Conservation (phyloP, 37 sponge, comb jelly and placozoan genomes). For the Agelas oroides region DNA sequence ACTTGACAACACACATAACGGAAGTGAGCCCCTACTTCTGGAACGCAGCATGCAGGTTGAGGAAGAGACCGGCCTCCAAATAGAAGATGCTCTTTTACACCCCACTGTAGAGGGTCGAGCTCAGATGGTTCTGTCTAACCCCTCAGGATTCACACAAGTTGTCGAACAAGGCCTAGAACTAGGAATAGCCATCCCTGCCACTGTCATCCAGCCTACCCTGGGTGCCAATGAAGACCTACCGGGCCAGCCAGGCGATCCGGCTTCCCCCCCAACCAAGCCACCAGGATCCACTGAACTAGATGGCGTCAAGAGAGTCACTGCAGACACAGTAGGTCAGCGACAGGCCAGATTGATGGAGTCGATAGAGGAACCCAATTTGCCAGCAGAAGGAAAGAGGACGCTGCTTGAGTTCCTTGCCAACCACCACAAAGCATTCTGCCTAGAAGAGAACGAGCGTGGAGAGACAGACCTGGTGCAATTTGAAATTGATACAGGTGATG, state of each 20-base stretch:
- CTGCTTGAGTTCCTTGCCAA: not conserved
- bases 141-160: not conserved
- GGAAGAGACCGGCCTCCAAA: not conserved
- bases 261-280: too few relatives aligned
- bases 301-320: not conserved
- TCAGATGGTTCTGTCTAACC: slow-evolving; percentile 27
- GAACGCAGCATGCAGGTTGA: too few relatives aligned
- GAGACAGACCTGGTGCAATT: slow-evolving; percentile 46
- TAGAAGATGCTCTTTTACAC: not conserved
- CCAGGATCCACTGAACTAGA: too few relatives aligned
- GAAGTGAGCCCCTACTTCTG: not conserved
- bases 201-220: too few relatives aligned
- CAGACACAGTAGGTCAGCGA: not conserved
- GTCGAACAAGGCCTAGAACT: slow-evolving; percentile 12
- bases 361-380: not conserved
- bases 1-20: not conserved
- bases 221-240: too few relatives aligned
- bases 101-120: not conserved
- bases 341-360: not conserved
- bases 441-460: slow-evolving; percentile 42
- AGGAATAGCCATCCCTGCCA: slow-evolving; percentile 8
- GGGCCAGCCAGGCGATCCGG: too few relatives aligned
- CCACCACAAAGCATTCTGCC: slow-evolving; percentile 19
- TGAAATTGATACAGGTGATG: too few relatives aligned
- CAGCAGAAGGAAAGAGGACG: not conserved